Evolutionary conservation across 2,113 vertebrate species (phyloP).

Genomic region (Micronycteris hirsuta): DNA sequence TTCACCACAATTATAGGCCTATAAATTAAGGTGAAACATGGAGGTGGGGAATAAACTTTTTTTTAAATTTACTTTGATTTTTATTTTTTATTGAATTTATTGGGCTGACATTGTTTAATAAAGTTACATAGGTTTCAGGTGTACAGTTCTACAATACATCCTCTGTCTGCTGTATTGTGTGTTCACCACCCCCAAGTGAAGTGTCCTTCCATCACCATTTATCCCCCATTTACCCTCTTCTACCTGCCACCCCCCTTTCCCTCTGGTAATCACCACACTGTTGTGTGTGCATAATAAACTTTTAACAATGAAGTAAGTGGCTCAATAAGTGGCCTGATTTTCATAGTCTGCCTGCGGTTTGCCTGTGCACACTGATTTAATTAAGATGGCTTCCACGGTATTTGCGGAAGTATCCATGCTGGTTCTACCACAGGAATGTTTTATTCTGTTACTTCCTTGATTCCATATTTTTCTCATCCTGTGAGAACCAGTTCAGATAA

Average conservation of each 20-base stretch:
- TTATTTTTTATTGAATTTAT: background rate
- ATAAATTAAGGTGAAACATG: constrained; percentile 8
- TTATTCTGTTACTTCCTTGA: background rate
- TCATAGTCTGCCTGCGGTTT: background rate
- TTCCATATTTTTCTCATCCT: background rate
- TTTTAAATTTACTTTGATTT: background rate
- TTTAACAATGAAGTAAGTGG: background rate
- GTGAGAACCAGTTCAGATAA: background rate
- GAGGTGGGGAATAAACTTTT: background rate
- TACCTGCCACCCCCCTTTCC: background rate
- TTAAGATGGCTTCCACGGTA: background rate
- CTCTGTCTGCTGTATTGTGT: background rate
- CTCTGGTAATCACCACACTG: background rate
- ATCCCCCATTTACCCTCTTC: background rate
- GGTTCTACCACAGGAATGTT: background rate
- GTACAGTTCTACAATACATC: background rate
- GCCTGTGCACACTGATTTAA: background rate
- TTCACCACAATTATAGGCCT: background rate
- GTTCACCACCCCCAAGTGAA: background rate
- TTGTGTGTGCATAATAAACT: background rate
- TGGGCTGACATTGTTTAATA: background rate
- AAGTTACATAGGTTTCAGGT: background rate
- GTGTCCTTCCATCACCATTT: background rate
- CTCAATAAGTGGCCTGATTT: background rate
- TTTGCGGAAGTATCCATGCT: background rate